These are phyloP conservation scores for Champsocephalus gunnari DNA, from an alignment of 2,797 vertebrate genomes.

Conservation along the genomic window DNA sequence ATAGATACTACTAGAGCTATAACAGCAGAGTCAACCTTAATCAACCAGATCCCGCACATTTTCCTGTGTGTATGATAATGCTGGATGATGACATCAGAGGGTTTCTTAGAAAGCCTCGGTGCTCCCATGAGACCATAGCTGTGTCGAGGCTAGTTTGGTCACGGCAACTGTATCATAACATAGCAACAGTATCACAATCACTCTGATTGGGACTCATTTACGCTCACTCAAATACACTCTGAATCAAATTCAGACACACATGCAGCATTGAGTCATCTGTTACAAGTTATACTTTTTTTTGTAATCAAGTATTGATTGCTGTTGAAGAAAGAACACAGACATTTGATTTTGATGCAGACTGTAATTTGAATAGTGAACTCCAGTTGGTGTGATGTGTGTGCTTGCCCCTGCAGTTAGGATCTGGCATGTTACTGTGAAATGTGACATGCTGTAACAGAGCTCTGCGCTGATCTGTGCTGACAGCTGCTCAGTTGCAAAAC, in stretches of 20 bases:
- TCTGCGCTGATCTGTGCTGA: slow-evolving; percentile 39
- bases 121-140: slow-evolving; percentile 44
- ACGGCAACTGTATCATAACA: slow-evolving; percentile 54
- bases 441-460: slow-evolving; percentile 47
- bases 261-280: slow-evolving; percentile 33
- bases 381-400: slow-evolving; percentile 19
- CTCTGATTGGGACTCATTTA: slow-evolving; percentile 34
- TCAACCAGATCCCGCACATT: slow-evolving; percentile 46
- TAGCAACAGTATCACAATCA: slow-evolving; percentile 47
- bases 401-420: slow-evolving; percentile 27
- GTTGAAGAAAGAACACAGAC: slow-evolving; percentile 22
- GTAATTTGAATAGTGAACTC: slow-evolving; percentile 17
- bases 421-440: slow-evolving; percentile 41
- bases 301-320: slow-evolving; percentile 33
- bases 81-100: slow-evolving; percentile 60
- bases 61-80: slow-evolving; percentile 55
- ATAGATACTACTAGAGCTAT: not conserved
- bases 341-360: not conserved
- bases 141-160: slow-evolving; percentile 27
- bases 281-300: slow-evolving; percentile 24
- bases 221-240: not conserved
- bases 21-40: not conserved
- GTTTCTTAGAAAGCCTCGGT: slow-evolving; percentile 41
- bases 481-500: slow-evolving; percentile 48
- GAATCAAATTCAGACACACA: slow-evolving; percentile 5